These are phyloP conservation scores for Prenolepis imparis DNA, from an alignment of 2,888 invertebrate species.

Conservation along the genomic window DNA sequence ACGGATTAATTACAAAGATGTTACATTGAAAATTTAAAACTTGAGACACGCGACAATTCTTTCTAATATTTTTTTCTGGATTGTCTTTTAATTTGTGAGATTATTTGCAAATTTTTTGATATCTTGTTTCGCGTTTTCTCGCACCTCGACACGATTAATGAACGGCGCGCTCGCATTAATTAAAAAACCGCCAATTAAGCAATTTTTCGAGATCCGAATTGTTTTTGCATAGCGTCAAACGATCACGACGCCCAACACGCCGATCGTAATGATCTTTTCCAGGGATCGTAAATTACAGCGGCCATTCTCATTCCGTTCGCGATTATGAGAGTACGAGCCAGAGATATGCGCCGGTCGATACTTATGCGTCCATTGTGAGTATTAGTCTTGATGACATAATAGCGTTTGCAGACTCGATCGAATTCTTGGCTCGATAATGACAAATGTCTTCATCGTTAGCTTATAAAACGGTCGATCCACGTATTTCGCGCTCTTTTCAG, in stretches of 20 bases:
- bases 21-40: neutral
- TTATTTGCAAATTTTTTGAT: neutral
- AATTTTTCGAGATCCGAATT: conserved; percentile 45
- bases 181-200: conserved; percentile 16
- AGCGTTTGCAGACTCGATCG: conserved; percentile 52
- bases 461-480: neutral
- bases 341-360: conserved; percentile 46
- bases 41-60: neutral
- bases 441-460: conserved; percentile 66
- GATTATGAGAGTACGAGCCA: conserved; percentile 67
- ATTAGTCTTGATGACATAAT: conserved; percentile 72
- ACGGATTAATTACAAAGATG: neutral
- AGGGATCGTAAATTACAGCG: conserved; percentile 65
- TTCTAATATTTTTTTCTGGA: neutral
- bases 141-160: neutral
- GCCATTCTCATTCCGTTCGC: conserved; percentile 69
- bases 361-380: conserved; percentile 63
- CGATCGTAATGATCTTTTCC: conserved; percentile 63
- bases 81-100: neutral
- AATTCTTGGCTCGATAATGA: conserved; percentile 56
- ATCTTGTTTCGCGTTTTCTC: neutral
- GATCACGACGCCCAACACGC: conserved; percentile 36
- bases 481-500: no score
- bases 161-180: neutral
- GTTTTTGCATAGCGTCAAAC: conserved; percentile 51